Evolutionary conservation across 2,797 vertebrate species (phyloP), one percentile per base, ranked within the genome.

Genomic region (Sebastes kiyomatsui): DNA sequence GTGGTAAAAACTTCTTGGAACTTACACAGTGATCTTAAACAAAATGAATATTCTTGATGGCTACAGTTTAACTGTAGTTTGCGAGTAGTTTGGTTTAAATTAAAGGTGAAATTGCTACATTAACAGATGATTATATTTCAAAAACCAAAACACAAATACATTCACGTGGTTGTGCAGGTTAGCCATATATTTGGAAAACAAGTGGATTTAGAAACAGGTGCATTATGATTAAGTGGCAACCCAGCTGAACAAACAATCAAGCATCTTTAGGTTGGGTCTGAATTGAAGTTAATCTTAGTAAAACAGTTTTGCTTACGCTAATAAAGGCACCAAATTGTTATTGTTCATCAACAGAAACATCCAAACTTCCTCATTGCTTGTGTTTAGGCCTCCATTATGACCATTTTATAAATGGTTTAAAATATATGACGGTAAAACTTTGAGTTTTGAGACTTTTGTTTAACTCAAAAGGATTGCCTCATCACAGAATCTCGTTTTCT

Each of bases 251-350:
- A 74, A 9, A 54, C 30, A 35, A 30, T 30, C 18, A 20, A 65
- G 30, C 18, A 64, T 75, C 27, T 25, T 25, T 61, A n/a, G 4
- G 2, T 23, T 32, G 8, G 42, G 8, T 28, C 35, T 72, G 23
- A 76, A 46, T 73, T 18, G 8, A 77, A 70, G 16, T 20, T 42
- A 30, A 32, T 69, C 30, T 65, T 18, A 9, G 16, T 69, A 13
- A 74, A 75, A 35, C 13, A 12, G 1, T 27, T 73, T 23, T 9
- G 54, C 46, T 59, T 55, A n/a, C n/a, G 12, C 22, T 55, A 23
- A 22, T 6, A 55, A 55, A 55, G 7, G 23, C 18, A 55, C 27
- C 20, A 38, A 8, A 68, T 11, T 52, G 16, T 28, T 14, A 4
- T 0, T 18, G 13, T 78, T 65, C 23, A 52, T 23, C 11, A 25